Evolutionary conservation across 2,888 invertebrate genomes (phyloP).

Genomic region (Tenthredo distinguenda): DNA sequence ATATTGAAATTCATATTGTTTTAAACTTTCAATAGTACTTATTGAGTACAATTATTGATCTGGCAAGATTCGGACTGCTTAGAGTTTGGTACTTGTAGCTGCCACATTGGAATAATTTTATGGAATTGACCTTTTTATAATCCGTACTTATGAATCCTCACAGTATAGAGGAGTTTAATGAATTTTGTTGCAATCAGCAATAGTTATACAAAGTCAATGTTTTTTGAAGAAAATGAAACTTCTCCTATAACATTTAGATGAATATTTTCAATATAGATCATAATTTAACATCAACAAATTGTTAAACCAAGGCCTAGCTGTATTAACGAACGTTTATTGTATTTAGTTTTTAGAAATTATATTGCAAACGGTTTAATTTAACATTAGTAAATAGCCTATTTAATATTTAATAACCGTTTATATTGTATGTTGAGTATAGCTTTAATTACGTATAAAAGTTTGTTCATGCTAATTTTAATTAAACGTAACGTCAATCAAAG

Average conservation of each 20-base stretch:
- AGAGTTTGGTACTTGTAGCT: slow-evolving; percentile 22
- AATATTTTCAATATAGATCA: slow-evolving; percentile 40
- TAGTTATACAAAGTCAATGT: not conserved
- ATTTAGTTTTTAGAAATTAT: slow-evolving; percentile 43
- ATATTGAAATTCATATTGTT: not conserved
- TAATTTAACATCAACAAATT: slow-evolving; percentile 43
- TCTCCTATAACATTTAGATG: slow-evolving; percentile 22
- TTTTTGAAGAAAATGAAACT: slow-evolving; percentile 7
- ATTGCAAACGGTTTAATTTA: slow-evolving; percentile 40
- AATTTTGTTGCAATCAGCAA: slow-evolving; percentile 30
- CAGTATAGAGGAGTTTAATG: not conserved
- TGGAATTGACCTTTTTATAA: slow-evolving; percentile 49
- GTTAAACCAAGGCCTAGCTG: slow-evolving; percentile 46
- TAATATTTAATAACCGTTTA: slow-evolving; percentile 52
- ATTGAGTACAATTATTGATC: slow-evolving; percentile 29
- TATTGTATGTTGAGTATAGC: slow-evolving; percentile 53
- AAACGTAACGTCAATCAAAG: slow-evolving; percentile 44
- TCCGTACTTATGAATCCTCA: slow-evolving; percentile 29
- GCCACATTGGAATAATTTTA: slow-evolving; percentile 31
- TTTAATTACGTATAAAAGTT: slow-evolving; percentile 50
- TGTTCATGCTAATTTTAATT: slow-evolving; percentile 51
- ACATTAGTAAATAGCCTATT: slow-evolving; percentile 53
- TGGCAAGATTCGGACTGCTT: slow-evolving; percentile 16
- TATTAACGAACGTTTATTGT: slow-evolving; percentile 36
- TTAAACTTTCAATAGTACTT: slow-evolving; percentile 17